Conservation (phyloP, 1,140 invertebrate species). For the Sarcophaga peregrina region DNA sequence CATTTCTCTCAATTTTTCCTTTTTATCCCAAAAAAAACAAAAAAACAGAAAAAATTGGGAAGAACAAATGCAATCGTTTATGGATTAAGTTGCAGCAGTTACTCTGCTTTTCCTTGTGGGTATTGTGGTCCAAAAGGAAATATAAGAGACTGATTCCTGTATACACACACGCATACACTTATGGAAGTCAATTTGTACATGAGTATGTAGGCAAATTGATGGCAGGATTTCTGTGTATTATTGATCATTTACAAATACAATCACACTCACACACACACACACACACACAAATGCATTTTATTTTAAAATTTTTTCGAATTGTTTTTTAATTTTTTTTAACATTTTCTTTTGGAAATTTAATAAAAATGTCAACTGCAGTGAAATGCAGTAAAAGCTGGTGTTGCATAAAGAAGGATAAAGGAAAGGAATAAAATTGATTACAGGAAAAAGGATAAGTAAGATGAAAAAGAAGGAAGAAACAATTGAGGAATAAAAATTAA, state of each 20-base stretch:
- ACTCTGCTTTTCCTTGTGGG: background rate
- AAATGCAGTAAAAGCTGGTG: constrained; percentile 15
- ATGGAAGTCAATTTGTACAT: too few relatives aligned
- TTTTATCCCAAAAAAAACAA: too few relatives aligned
- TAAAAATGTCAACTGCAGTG: constrained; percentile 39
- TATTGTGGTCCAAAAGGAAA: background rate
- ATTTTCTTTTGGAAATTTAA: background rate
- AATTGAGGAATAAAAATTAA: too few relatives aligned
- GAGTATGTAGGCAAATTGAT: too few relatives aligned
- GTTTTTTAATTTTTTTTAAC: too few relatives aligned
- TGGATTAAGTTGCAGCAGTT: constrained; percentile 38
- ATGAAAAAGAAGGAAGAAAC: too few relatives aligned
- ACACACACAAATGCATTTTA: background rate
- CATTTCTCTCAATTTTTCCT: too few relatives aligned
- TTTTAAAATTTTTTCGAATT: too few relatives aligned
- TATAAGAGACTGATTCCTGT: background rate
- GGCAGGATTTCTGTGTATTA: background rate
- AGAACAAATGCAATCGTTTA: constrained; percentile 7
- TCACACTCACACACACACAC: background rate
- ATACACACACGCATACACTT: too few relatives aligned
- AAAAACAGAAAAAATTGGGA: too few relatives aligned
- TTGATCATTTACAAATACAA: too few relatives aligned
- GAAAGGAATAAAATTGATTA: background rate
- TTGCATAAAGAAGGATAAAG: background rate
- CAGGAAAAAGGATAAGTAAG: background rate